phyloP scores from a whole-genome alignment of 2,888 invertebrate genomes.

The Desoria tigrina region DNA sequence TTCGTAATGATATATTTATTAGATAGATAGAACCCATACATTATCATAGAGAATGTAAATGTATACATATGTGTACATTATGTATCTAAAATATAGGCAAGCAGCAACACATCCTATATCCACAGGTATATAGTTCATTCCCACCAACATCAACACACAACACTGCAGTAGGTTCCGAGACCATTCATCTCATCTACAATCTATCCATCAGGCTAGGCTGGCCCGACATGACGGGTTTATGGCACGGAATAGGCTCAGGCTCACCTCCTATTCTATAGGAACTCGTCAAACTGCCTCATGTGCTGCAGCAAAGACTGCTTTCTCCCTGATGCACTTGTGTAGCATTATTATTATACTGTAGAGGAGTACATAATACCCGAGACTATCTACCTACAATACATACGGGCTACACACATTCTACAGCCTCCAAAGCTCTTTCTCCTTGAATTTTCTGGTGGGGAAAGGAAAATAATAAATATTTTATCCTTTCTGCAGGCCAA shows the following conservation, averaged over 20 bases:
- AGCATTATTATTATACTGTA: too few relatives aligned
- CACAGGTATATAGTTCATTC: too few relatives aligned
- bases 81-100: too few relatives aligned
- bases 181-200: constrained; percentile 22
- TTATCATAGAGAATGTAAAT: too few relatives aligned
- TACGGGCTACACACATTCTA: not conserved
- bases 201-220: constrained; percentile 19
- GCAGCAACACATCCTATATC: too few relatives aligned
- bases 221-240: constrained; percentile 22
- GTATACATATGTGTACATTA: too few relatives aligned
- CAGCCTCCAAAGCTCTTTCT: not conserved
- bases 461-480: constrained; percentile 21
- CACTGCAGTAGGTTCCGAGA: not conserved
- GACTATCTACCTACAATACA: too few relatives aligned
- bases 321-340: not conserved
- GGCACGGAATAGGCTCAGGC: constrained; percentile 7
- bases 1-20: too few relatives aligned
- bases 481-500: constrained; percentile 15
- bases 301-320: not conserved
- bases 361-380: too few relatives aligned
- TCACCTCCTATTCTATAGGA: not conserved
- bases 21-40: too few relatives aligned
- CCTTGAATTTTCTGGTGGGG: constrained; percentile 1
- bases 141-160: too few relatives aligned
- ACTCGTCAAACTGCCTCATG: not conserved